A percentile compares a stretch with the other conserved stretches of the same genome.
Conservation (phyloP, 1,140 invertebrate species). For the Drosophila rufa region DNA sequence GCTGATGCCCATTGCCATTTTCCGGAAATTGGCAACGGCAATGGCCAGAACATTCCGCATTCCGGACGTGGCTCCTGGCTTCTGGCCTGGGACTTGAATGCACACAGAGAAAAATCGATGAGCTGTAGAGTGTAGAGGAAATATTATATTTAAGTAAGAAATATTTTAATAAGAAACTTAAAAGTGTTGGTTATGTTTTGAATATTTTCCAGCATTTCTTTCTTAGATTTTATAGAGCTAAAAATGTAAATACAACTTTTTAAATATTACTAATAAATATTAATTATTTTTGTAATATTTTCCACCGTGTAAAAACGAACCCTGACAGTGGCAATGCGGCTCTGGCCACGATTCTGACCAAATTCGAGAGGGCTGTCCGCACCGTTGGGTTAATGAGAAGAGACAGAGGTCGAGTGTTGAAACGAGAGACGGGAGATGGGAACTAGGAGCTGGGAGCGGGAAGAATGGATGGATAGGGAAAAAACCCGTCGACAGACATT, state of each 20-base stretch:
- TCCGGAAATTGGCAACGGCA: conserved; percentile 79
- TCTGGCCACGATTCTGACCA: conserved; percentile 34
- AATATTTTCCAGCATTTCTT: too few relatives aligned
- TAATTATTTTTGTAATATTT: background rate
- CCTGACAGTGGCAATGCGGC: conserved; percentile 39
- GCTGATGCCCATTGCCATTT: conserved; percentile 51
- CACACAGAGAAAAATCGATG: background rate
- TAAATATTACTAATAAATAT: background rate
- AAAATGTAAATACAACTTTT: too few relatives aligned
- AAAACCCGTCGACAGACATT: conserved; percentile 53
- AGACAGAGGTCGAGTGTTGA: conserved; percentile 38
- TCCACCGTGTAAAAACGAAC: background rate
- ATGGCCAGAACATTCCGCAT: conserved; percentile 60
- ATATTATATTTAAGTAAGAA: too few relatives aligned
- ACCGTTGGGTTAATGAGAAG: conserved; percentile 77
- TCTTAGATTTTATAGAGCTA: too few relatives aligned
- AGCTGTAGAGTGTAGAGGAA: too few relatives aligned
- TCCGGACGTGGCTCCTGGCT: conserved; percentile 45
- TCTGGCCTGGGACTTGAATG: conserved; percentile 32
- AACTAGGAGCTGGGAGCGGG: background rate
- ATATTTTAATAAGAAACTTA: too few relatives aligned
- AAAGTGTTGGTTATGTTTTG: too few relatives aligned
- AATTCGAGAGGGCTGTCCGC: conserved; percentile 60
- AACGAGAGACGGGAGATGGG: background rate
- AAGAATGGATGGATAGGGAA: conserved; percentile 8